Evolutionary conservation across 2,797 vertebrate species (phyloP).

Genomic region (Lagorchestes hirsutus): DNA sequence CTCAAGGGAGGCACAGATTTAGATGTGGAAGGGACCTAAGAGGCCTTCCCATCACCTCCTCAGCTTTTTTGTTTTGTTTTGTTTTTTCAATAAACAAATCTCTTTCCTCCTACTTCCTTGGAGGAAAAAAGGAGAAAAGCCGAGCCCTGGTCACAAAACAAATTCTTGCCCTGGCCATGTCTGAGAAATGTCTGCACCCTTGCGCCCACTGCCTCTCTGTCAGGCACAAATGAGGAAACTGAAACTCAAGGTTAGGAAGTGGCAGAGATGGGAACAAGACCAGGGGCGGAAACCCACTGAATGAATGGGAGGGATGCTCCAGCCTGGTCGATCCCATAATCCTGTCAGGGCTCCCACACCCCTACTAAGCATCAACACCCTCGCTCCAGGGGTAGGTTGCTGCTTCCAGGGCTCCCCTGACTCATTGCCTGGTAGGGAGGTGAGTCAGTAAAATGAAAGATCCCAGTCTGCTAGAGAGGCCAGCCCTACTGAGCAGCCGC

Average conservation of each 20-base stretch:
- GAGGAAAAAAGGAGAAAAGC: neutral
- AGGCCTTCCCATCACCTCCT: neutral
- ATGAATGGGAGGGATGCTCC: neutral
- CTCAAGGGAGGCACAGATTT: neutral
- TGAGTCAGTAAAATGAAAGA: neutral
- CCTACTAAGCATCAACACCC: neutral
- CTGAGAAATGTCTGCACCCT: neutral
- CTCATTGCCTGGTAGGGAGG: neutral
- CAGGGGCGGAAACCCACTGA: neutral
- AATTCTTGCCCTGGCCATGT: neutral
- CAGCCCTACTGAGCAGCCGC: neutral
- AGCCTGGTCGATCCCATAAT: neutral
- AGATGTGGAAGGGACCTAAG: neutral
- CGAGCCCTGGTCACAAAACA: neutral
- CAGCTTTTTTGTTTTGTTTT: neutral
- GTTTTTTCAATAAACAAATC: neutral
- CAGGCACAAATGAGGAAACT: neutral
- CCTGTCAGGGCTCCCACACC: neutral
- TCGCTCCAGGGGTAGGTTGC: neutral
- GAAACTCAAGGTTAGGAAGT: neutral
- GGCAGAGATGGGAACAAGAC: too few species aligned
- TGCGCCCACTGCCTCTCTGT: fast-evolving
- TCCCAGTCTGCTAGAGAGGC: neutral
- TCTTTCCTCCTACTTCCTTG: neutral
- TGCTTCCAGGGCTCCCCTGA: neutral